phyloP scores from a whole-genome alignment of 2,113 vertebrate species.

The Microcebus jonahi region DNA sequence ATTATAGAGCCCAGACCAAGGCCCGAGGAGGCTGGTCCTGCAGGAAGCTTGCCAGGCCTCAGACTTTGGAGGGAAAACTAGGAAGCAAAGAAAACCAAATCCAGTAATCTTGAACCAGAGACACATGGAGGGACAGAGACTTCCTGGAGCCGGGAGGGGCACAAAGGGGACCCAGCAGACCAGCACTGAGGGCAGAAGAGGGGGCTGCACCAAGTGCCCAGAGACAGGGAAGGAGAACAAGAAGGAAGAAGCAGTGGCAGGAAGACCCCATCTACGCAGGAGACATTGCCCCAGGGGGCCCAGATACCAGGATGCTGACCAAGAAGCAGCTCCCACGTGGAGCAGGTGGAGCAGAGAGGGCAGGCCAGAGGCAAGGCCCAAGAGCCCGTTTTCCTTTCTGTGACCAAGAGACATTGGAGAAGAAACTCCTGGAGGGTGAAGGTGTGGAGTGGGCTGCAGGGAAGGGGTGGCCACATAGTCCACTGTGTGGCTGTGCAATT shows the following conservation, averaged over 20 bases:
- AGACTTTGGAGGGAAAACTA: background rate
- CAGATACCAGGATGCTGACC: accelerated
- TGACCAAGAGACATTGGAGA: background rate
- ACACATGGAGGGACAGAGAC: background rate
- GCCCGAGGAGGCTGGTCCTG: background rate
- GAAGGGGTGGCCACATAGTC: background rate
- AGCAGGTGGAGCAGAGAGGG: no score
- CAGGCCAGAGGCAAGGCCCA: accelerated
- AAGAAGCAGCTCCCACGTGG: background rate
- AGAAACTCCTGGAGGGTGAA: background rate
- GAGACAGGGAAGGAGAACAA: background rate
- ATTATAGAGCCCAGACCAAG: background rate
- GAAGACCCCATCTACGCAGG: background rate
- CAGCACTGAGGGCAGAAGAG: background rate
- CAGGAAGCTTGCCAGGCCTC: background rate
- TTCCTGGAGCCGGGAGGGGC: background rate
- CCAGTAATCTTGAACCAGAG: background rate
- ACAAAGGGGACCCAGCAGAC: background rate
- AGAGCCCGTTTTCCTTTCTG: background rate
- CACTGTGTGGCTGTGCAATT: no score
- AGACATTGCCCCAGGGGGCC: accelerated
- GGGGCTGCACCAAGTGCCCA: accelerated
- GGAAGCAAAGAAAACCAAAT: background rate
- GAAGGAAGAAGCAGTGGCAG: background rate
- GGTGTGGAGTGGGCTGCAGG: no score